A percentile compares a stretch with the other conserved stretches of the same genome.
Evolutionary conservation across 2,113 vertebrate species (phyloP).

Genomic region (Daboia siamensis): DNA sequence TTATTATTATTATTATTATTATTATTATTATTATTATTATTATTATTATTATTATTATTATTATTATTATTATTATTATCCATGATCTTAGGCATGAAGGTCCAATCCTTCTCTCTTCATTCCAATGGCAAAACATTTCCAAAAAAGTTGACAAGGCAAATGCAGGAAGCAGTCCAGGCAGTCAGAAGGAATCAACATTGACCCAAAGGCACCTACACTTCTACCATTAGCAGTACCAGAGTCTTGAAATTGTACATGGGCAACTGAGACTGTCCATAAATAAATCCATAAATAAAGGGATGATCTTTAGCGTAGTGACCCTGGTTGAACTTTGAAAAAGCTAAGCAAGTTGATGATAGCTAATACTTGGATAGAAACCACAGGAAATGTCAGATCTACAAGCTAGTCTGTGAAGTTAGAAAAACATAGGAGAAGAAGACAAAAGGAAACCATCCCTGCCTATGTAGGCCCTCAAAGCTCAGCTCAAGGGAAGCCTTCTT

Average conservation of each 20-base stretch:
- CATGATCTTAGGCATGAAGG: neutral
- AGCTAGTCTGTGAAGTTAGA: neutral
- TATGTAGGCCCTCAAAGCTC: neutral
- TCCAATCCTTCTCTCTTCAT: neutral
- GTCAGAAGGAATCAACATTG: neutral
- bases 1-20: no score
- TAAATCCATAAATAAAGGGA: neutral
- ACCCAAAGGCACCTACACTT: neutral
- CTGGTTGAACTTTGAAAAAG: neutral
- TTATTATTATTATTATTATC: neutral
- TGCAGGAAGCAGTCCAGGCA: neutral
- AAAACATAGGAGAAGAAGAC: neutral
- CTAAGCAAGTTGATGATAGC: neutral
- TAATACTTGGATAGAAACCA: no score
- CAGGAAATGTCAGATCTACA: neutral
- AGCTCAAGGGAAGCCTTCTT: neutral
- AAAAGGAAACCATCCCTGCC: neutral
- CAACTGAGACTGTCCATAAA: neutral
- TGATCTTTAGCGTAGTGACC: neutral
- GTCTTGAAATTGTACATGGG: neutral
- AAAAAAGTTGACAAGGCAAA: neutral
- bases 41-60: no score
- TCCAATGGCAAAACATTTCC: neutral
- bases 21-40: no score
- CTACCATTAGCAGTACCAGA: neutral